Evolutionary conservation across 2,888 invertebrate genomes (phyloP), one percentile per base, ranked within the genome.

Genomic region (Athrips mouffetella): DNA sequence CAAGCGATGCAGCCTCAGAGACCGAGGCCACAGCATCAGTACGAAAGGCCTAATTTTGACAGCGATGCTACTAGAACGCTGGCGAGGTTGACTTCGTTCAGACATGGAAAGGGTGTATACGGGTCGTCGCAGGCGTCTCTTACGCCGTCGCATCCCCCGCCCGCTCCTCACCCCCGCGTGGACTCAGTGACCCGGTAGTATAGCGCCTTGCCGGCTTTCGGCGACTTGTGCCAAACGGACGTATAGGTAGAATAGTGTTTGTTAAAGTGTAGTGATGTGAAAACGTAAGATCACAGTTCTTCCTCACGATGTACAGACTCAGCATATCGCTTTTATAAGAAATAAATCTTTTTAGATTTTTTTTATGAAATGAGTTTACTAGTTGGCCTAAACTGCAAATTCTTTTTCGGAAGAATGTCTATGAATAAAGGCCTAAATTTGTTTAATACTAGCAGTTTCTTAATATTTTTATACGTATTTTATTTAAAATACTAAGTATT

Each of bases 161-260:
- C 84, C 0, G 82, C 82, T 6, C 82, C 83, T 1, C 80, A 85
- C 54, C 80, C 82, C 7, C 73, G 88, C 25, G 67, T 81, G 2
- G 88, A 88, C 56, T 85, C 88, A 45, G 77, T 88, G 52, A 86
- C 87, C 25, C 85, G 88, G 87, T 88, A 88, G 88, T 88, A 87
- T 82, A 81, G 80, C 76, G 87, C 86, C 70, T 67, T 86, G 86
- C 87, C 87, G 86, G 73, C 68, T 67, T 86, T 88, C 88, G 88
- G 86, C 76, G 85, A 87, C 63, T 66, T 88, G 88, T 88, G 88
- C 88, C 88, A 88, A 88, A 88, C 88, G 70, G 88, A 88, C 78
- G 88, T 88, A 68, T 88, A 81, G 72, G n/a, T n/a, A 80, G 73
- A 66, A 66, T 65, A 56, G 25, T 55, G 57, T 47, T 47, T 62